Evolutionary conservation across 1,140 invertebrate genomes (phyloP).

Genomic region (Stegodyphus dumicola): DNA sequence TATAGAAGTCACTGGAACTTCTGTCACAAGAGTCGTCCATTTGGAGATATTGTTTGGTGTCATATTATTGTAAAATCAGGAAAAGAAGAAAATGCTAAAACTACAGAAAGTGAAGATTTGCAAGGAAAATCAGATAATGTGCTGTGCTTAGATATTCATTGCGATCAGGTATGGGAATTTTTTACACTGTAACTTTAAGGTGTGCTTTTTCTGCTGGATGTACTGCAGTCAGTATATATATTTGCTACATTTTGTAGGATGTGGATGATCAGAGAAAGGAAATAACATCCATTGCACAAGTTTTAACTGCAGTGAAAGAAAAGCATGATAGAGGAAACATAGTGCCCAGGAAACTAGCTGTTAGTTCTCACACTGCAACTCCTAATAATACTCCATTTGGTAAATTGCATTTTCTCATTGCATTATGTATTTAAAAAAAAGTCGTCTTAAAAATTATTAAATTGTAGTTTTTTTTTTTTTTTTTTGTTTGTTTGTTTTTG

Average conservation of each 20-base stretch:
- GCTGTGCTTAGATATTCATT: no score
- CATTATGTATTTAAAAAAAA: no score
- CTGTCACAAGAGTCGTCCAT: constrained; percentile 65
- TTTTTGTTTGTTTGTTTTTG: no score
- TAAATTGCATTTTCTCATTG: constrained; percentile 8
- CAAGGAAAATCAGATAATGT: no score
- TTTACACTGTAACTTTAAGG: no score
- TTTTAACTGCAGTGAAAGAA: constrained; percentile 59
- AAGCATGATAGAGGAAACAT: constrained; percentile 44
- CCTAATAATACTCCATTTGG: constrained; percentile 64
- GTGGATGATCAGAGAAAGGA: not conserved
- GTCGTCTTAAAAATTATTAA: no score
- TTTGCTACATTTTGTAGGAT: no score
- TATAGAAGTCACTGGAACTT: constrained; percentile 69
- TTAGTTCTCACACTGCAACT: constrained; percentile 63
- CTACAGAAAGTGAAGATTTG: not conserved
- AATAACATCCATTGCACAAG: constrained; percentile 45
- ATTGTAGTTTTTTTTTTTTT: no score
- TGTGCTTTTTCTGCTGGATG: no score
- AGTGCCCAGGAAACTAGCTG: constrained; percentile 60
- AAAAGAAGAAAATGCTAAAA: not conserved
- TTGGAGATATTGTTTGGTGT: constrained; percentile 68
- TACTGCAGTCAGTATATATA: no score
- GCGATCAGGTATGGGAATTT: no score
- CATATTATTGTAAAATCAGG: constrained; percentile 63